phyloP scores from a whole-genome alignment of 2,797 vertebrate genomes.

The Synaphobranchus kaupii region DNA sequence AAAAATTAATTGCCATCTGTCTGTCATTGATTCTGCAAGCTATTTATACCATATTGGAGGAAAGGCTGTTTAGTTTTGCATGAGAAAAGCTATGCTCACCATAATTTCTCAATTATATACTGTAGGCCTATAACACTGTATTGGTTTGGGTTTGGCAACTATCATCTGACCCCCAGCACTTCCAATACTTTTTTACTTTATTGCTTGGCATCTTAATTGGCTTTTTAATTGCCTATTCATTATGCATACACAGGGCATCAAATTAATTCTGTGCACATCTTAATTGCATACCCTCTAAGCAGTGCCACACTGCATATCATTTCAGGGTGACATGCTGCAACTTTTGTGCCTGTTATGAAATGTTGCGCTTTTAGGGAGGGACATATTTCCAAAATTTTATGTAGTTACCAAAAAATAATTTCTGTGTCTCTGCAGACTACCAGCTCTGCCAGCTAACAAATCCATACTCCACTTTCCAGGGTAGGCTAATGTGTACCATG shows the following conservation, averaged over 20 bases:
- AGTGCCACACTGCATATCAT: constrained; percentile 24
- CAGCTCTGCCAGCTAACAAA: background rate
- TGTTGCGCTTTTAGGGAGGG: background rate
- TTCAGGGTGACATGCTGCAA: background rate
- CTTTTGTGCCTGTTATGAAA: background rate
- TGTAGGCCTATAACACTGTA: background rate
- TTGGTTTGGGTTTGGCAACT: constrained; percentile 45
- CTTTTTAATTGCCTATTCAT: constrained; percentile 71
- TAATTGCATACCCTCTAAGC: constrained; percentile 57
- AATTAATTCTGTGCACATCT: constrained; percentile 59
- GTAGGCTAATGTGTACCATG: background rate
- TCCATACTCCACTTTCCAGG: background rate
- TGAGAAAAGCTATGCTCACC: background rate
- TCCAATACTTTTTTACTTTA: constrained; percentile 50
- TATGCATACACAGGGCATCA: constrained; percentile 58
- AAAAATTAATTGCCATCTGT: background rate
- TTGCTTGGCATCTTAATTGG: constrained; percentile 63
- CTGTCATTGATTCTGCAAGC: background rate
- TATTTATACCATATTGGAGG: background rate
- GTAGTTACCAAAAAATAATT: background rate
- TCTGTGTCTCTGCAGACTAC: background rate
- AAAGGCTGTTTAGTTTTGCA: background rate
- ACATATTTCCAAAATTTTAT: background rate
- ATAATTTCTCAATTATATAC: background rate
- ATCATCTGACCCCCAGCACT: constrained; percentile 57